These are phyloP conservation scores for Upupa epops DNA, from an alignment of 2,113 vertebrate species.

Conservation along the genomic window DNA sequence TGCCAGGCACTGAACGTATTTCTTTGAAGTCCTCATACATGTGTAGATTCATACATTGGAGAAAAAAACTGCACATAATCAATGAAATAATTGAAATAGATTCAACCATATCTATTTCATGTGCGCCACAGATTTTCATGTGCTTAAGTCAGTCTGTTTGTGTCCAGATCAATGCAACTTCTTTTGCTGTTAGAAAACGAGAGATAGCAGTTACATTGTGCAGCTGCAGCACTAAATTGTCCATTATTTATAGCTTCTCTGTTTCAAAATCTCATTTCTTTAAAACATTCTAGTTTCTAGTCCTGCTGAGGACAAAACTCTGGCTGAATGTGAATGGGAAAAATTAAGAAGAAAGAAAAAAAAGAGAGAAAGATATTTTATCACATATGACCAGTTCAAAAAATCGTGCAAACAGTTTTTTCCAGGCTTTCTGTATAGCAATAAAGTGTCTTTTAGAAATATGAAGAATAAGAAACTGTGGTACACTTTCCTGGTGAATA, in stretches of 20 bases:
- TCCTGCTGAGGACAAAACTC: background rate
- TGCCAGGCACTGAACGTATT: background rate
- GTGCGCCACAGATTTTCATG: background rate
- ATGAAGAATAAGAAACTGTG: background rate
- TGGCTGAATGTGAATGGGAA: background rate
- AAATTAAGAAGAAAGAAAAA: background rate
- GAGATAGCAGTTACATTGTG: background rate
- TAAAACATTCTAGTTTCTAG: background rate
- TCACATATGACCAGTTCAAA: background rate
- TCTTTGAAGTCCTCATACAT: slow-evolving; percentile 38
- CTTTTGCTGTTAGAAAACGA: slow-evolving; percentile 39
- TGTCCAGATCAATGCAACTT: slow-evolving; percentile 32
- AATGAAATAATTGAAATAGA: slow-evolving; percentile 43
- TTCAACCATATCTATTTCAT: background rate
- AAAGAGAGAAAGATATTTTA: background rate
- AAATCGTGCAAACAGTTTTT: background rate
- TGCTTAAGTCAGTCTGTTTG: background rate
- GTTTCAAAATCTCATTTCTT: slow-evolving; percentile 15
- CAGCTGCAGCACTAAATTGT: background rate
- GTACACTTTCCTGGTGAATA: background rate
- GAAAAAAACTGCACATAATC: slow-evolving; percentile 39
- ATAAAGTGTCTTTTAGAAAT: background rate
- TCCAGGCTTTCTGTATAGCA: background rate
- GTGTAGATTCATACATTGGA: background rate
- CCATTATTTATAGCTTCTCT: slow-evolving; percentile 27